These are phyloP conservation scores for Drosophila chauvacae DNA, from an alignment of 1,140 invertebrate species.

Conservation along the genomic window DNA sequence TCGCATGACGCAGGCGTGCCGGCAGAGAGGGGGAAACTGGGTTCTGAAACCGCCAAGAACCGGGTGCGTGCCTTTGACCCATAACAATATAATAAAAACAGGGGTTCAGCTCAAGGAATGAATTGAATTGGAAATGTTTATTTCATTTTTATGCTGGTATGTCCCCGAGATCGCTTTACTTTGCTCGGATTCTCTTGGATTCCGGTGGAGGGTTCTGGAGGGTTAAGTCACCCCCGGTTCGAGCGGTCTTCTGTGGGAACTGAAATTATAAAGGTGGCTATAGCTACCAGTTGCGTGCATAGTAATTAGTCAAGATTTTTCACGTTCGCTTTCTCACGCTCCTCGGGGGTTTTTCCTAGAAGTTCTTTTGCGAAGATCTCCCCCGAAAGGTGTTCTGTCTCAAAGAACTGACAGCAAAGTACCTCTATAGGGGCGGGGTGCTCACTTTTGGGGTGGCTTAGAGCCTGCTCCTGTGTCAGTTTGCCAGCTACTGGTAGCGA, in stretches of 20 bases:
- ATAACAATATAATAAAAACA: conserved; percentile 61
- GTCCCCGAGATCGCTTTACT: conserved; percentile 28
- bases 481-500: conserved; percentile 59
- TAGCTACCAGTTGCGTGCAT: conserved; percentile 61
- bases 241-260: conserved; percentile 53
- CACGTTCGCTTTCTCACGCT: conserved; percentile 64
- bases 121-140: conserved; percentile 73
- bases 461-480: conserved; percentile 44
- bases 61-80: conserved; percentile 66
- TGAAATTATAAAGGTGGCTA: conserved; percentile 40
- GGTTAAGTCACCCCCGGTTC: conserved; percentile 52
- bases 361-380: conserved; percentile 34
- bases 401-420: conserved; percentile 25
- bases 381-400: conserved; percentile 32
- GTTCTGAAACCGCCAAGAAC: conserved; percentile 16
- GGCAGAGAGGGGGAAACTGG: conserved; percentile 12
- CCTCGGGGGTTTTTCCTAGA: conserved; percentile 15
- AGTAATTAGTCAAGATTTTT: conserved; percentile 77
- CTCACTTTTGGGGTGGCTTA: conserved; percentile 22
- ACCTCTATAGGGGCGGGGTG: conserved; percentile 3
- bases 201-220: conserved; percentile 48
- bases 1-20: conserved; percentile 81
- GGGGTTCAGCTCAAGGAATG: conserved; percentile 65
- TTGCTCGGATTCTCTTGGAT: conserved; percentile 1
- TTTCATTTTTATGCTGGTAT: conserved; percentile 67